Base-by-base conservation (phyloP, 2,113 vertebrate species). In the Gyps fulvus region DNA sequence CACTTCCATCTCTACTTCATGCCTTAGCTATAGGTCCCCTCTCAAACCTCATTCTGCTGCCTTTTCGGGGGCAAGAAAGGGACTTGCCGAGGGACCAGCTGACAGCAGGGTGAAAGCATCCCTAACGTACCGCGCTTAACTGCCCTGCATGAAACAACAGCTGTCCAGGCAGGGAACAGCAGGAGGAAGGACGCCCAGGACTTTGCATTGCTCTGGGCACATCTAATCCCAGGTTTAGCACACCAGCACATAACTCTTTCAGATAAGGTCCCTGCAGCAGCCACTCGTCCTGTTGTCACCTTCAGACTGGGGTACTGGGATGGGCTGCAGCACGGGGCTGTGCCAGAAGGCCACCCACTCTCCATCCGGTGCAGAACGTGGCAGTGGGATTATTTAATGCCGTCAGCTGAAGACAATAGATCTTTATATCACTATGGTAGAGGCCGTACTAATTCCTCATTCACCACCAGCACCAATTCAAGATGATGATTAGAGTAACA, bases 371-470 rank as follows among this genome's bases (percentile, higher is more conserved):
- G 32, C 79, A 21, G 25, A 45, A 40, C 0, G 0, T 16, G 32
- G 70, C 58, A 34, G 10, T 11, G 73, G 62, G 15, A 5, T 13
- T 7, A 4, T 15, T 43, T 2, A 8, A 4, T 11, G 45, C n/a
- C 16, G 0, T 3, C 73, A 40, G 20, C 42, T 27, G 62, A 54
- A 57, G 38, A 58, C 67, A 57, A 2, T 45, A 7, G 15, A 8
- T 1, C 67, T 73, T 29, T 7, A 1, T 3, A 17, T 1, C 59
- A 8, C 66, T 6, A 0, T 0, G 19, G 57, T 4, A n/a, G 83
- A 43, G 57, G 45, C 73, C 3, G 0, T 3, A 7, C 32, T 45
- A 32, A 34, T 3, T 36, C 87, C 76, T 76, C n/a, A 29, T 23
- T 32, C 6, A 4, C 11, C 80, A 40, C 5, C 81, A 58, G 84